Evolutionary conservation across 2,113 vertebrate species (phyloP).

Genomic region (Neogobius melanostomus): DNA sequence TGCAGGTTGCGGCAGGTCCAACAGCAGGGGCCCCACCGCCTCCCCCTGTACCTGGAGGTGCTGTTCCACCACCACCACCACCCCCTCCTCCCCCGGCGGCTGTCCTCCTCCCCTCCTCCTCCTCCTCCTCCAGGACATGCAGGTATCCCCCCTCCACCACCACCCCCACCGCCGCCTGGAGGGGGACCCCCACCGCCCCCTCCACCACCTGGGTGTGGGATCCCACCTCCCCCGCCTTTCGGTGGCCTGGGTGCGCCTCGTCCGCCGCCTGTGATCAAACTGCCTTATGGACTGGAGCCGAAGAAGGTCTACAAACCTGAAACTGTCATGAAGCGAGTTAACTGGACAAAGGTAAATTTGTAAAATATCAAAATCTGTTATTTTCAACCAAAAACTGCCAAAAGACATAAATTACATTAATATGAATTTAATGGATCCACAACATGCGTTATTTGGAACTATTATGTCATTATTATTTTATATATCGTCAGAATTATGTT

Average conservation of each 20-base stretch:
- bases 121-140: conserved; percentile 62
- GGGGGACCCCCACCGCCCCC: conserved; percentile 75
- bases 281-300: conserved; percentile 90
- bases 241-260: conserved; percentile 62
- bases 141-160: conserved; percentile 70
- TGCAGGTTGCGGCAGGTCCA: conserved; percentile 70
- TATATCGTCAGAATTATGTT: no score
- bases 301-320: conserved; percentile 93
- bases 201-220: conserved; percentile 69
- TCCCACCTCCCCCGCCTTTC: conserved; percentile 74
- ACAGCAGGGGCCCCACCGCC: conserved; percentile 51
- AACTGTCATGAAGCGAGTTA: conserved; percentile 90
- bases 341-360: conserved; percentile 93
- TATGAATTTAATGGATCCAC: no score
- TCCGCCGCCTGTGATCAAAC: conserved; percentile 74
- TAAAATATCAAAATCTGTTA: background rate
- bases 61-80: conserved; percentile 33
- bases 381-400: background rate
- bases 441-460: no score
- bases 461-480: no score
- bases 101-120: conserved; percentile 29
- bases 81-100: conserved; percentile 52
- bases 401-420: no score
- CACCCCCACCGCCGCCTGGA: conserved; percentile 66
- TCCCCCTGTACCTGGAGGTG: conserved; percentile 53